Evolutionary conservation across 2,797 vertebrate species (phyloP), one percentile per base, ranked within the genome.

Genomic region (Carapus acus): DNA sequence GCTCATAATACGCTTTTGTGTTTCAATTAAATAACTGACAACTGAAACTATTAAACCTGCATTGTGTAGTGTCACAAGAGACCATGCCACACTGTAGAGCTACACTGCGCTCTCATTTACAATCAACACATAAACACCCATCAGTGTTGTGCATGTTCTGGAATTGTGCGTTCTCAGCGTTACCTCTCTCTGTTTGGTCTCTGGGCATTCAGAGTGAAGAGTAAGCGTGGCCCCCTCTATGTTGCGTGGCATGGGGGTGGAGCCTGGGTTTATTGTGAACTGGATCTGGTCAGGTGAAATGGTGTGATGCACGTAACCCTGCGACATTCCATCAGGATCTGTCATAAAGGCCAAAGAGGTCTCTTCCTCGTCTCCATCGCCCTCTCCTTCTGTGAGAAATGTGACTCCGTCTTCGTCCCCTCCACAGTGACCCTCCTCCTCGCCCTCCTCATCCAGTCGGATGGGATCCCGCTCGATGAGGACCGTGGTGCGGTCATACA

Each of bases 251-350:
- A 99, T 99, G 7, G 92, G 94, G 1, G 94, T 98, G n/a, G 95
- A 97, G 17, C 96, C 96, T 21, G 96, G 96, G 83, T 99, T 97
- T 76, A 99, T 99, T 2, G 94, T 98, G 64, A 99, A 88, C 61
- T 98, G 94, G 54, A 99, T 99, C 86, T 99, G 96, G 84, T 99
- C 93, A 1, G 92, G 90, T 40, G 96, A 99, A 84, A 99, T 99
- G 65, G 97, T 99, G 49, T 99, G 96, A 75, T 99, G 96, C 58
- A 99, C 94, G 0, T 99, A 99, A 77, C 96, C 96, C 83, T 98
- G 96, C 24, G 91, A 92, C 92, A 99, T 97, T 62, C 90, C 91
- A 65, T 98, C 95, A 53, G 91, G 90, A 69, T 97, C 94, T 1
- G 79, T 44, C 85, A 99, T 93, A 51, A 97, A 93, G 43, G 88